Evolutionary conservation across 2,797 vertebrate species (phyloP), one percentile per base, ranked within the genome.

Genomic region (Notamacropus eugenii): DNA sequence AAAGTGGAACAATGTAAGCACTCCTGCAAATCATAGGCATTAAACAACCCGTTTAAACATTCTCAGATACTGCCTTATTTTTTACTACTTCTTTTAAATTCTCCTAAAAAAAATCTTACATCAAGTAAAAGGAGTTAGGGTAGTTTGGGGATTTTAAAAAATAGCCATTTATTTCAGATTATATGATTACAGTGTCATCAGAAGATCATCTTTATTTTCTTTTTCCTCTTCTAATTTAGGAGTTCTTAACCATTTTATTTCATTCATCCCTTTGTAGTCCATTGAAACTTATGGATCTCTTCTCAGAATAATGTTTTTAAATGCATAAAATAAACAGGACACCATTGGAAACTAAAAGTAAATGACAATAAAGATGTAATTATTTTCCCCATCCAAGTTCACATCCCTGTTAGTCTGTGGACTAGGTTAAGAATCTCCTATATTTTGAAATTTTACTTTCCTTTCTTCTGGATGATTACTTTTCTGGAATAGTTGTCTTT

Each of bases 1-100:
- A 96, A 96, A 97, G 54, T 58, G 96, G 91, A 96, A 96, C 96
- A 96, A 55, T 34, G 93, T 91, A 94, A 95, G 40, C 57, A 10
- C n/a, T 95, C 59, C 19, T 93, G 54, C 95, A 97, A 94, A 31
- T 91, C 55, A 40, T 93, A 13, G 67, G 55, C 40, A 90, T 95
- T 92, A 91, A 95, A 95, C 55, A 87, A 5, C 52, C 94, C 82
- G n/a, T 28, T 96, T 55, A 97, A 95, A 97, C 55, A 92, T 55
- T 87, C 16, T 59, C 90, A 93, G 14, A 40, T 9, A 40, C 28
- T 40, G n/a, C 67, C 67, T 74, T 74, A 74, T 74, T 74, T 56
- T 93, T 93, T 57, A 1, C 92, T 55, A 34, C 62, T 31, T 54
- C 55, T 24, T 87, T 90, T 90, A 90, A 90, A 40, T 95, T 54